Conservation (phyloP, 2,113 vertebrate species). For the Cathartes aura region DNA sequence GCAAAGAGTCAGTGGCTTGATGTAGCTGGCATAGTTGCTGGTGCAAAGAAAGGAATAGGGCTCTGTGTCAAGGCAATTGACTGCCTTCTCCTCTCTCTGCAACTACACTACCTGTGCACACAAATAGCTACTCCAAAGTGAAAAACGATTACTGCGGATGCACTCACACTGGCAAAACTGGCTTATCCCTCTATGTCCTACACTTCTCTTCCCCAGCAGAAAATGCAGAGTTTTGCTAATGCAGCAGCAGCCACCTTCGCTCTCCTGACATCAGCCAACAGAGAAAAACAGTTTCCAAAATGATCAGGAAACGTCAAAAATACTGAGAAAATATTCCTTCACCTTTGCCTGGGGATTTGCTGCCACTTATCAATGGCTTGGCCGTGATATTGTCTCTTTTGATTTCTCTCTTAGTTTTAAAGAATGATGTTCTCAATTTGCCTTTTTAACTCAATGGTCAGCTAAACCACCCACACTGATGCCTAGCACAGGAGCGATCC, state of each 20-base stretch:
- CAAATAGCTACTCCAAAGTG: background rate
- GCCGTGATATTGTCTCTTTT: background rate
- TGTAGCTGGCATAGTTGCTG: background rate
- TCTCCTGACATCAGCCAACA: background rate
- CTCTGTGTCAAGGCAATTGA: background rate
- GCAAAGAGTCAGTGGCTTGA: background rate
- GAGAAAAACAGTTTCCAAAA: background rate
- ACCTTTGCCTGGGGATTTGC: background rate
- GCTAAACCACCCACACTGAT: background rate
- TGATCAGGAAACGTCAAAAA: background rate
- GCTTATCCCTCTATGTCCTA: background rate
- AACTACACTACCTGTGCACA: background rate
- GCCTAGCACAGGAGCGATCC: background rate
- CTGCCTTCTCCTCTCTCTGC: background rate
- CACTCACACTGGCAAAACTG: background rate
- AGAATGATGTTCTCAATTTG: background rate
- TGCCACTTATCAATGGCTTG: background rate
- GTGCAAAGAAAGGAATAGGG: background rate
- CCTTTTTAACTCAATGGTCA: background rate
- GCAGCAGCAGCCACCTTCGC: background rate
- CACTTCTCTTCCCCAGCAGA: background rate
- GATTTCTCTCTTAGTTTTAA: background rate
- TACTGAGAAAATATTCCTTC: background rate
- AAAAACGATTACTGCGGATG: rapidly evolving
- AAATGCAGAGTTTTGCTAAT: background rate